Evolutionary conservation across 1,140 invertebrate species (phyloP), one percentile per base, ranked within the genome.

Genomic region (Camponotus floridanus): DNA sequence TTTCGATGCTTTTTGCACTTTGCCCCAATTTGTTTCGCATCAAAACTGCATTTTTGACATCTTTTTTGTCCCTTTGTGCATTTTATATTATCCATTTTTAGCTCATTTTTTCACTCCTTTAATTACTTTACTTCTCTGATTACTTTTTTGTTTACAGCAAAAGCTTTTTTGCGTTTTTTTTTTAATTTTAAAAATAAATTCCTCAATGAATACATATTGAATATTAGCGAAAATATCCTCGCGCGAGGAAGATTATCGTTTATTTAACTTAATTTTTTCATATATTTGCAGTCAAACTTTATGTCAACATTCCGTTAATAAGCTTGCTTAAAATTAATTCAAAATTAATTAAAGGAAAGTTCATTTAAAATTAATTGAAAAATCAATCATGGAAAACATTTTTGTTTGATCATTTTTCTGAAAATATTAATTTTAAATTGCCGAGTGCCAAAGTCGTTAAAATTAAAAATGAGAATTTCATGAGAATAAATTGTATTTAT

Each of bases 1-100:
- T 57, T 36, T 8, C 26, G 33, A 68, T 33, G 65, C 57, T 68
- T 18, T 51, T 80, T 39, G 42, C 61, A 11, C 39, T 76, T 55
- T 68, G 31, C 36, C 26, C 9, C 76, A 79, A 51, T 79, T 36
- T 79, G 45, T 68, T 79, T 36, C 76, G 31, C 45, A 78, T 78
- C 42, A 36, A 15, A 33, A 26, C 13, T n/a, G 61, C 48, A 51
- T 31, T 26, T 26, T 79, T 68, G 8, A 13, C 36, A 26, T 51
- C 2, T 36, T 67, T 68, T 18, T 15, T 1, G 2, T 15, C 13
- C 13, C 13, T 45, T 39, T 45, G 9, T 39, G 6, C 45, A 11
- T 39, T 18, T 55, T 76, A 5, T 0, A 13, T 55, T 65, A 21
- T 51, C 15, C 8, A 2, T 9, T 64, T 64, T 48, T n/a, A 42